Percentiles rank a stretch among this genome's conserved stretches.
Evolutionary conservation across 2,113 vertebrate species (phyloP).

Genomic region (Pardalotus punctatus): DNA sequence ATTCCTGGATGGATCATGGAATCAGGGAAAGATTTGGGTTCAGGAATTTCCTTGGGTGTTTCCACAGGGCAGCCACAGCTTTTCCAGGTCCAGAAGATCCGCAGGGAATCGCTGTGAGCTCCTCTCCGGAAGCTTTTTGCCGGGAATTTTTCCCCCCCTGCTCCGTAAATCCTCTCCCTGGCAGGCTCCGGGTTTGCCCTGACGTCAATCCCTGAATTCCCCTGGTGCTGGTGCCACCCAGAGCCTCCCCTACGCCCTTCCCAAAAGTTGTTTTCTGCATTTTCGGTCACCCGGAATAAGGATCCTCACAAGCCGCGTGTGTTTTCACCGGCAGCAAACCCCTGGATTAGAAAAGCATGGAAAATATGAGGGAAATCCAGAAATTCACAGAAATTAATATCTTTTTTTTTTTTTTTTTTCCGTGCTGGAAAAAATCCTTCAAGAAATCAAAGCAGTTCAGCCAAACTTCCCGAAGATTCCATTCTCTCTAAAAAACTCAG

Average conservation of each 20-base stretch:
- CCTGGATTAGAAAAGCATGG: accelerated
- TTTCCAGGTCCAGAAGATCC: background rate
- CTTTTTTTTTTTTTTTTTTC: no score
- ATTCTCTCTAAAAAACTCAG: background rate
- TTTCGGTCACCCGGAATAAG: background rate
- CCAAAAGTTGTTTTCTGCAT: background rate
- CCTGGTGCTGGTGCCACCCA: background rate
- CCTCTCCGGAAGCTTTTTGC: background rate
- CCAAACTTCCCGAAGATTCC: background rate
- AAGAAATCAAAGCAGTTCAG: background rate
- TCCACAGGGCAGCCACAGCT: background rate
- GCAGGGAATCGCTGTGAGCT: accelerated
- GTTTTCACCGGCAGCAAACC: background rate
- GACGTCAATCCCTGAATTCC: background rate
- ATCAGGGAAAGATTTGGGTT: accelerated
- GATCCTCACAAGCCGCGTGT: background rate
- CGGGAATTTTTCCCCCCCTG: background rate
- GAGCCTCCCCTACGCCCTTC: background rate
- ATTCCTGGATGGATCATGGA: background rate
- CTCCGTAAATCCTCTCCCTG: background rate
- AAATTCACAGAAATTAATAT: no score
- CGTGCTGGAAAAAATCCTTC: background rate
- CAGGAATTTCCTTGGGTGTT: background rate
- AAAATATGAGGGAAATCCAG: background rate
- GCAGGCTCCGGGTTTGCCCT: background rate